Evolutionary conservation across 2,113 vertebrate genomes (phyloP).

Genomic region (Lamprotornis superbus): DNA sequence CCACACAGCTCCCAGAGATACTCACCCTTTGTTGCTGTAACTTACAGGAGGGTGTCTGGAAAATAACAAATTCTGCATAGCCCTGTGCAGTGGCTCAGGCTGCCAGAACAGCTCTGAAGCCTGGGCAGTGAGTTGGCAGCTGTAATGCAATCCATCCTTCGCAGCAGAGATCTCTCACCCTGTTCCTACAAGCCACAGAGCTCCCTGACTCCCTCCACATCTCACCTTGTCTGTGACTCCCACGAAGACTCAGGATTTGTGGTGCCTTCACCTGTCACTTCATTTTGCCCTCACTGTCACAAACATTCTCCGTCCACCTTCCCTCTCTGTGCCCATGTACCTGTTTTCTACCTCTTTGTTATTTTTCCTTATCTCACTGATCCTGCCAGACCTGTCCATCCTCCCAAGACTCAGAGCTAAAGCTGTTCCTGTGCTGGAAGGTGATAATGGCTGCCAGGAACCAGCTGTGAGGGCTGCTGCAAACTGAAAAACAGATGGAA

Average conservation of each 20-base stretch:
- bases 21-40: background rate
- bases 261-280: background rate
- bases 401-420: background rate
- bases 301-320: background rate
- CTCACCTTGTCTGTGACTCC: accelerated
- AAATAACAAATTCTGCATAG: background rate
- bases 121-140: background rate
- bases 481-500: background rate
- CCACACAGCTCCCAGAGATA: accelerated
- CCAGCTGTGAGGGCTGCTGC: background rate
- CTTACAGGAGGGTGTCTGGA: background rate
- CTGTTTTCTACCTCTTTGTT: background rate
- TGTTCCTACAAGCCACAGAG: accelerated
- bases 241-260: background rate
- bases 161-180: background rate
- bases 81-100: background rate
- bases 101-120: background rate
- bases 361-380: background rate
- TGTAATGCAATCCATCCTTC: background rate
- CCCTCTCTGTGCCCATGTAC: background rate
- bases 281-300: background rate
- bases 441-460: background rate
- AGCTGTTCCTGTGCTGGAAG: background rate
- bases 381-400: background rate
- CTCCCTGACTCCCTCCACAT: background rate